Percentiles rank a stretch among this genome's conserved stretches.
Conservation (phyloP, 1,140 invertebrate genomes). For the Procambarus clarkii region DNA sequence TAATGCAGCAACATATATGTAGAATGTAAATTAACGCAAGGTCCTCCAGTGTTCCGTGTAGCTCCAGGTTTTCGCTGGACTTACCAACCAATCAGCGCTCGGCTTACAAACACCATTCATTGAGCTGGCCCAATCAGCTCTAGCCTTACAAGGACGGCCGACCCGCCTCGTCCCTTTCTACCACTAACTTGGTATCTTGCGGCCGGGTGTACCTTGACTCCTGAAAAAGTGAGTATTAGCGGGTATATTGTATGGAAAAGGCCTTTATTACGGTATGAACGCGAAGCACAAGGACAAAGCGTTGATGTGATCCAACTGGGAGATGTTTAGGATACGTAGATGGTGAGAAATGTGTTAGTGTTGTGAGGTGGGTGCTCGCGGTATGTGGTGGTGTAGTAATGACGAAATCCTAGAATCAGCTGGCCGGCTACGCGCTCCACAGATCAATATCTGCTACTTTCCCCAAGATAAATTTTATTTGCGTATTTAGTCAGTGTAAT, state of each 20-base stretch:
- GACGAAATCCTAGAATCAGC: conserved; percentile 11
- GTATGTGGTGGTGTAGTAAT: neutral
- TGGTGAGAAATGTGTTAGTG: neutral
- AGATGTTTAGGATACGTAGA: neutral
- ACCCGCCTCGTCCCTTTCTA: neutral
- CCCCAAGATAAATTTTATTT: too few species aligned
- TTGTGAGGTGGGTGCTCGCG: neutral
- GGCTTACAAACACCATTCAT: neutral
- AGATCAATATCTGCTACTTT: neutral
- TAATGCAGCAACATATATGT: too few species aligned
- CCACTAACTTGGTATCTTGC: neutral
- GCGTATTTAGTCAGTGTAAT: too few species aligned
- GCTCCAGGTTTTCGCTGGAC: conserved; percentile 16
- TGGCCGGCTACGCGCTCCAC: neutral
- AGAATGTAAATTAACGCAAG: conserved; percentile 24
- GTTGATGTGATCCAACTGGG: neutral
- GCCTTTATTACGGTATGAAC: neutral
- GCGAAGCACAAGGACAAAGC: too few species aligned
- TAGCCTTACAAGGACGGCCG: neutral
- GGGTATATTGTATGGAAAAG: neutral
- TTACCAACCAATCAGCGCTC: conserved; percentile 9
- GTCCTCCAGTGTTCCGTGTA: neutral
- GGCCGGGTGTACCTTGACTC: neutral
- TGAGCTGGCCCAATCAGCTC: conserved; percentile 5
- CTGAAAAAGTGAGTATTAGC: conserved; percentile 17